Conservation (phyloP, 2,888 invertebrate species). For the Lasioglossum calceatum region DNA sequence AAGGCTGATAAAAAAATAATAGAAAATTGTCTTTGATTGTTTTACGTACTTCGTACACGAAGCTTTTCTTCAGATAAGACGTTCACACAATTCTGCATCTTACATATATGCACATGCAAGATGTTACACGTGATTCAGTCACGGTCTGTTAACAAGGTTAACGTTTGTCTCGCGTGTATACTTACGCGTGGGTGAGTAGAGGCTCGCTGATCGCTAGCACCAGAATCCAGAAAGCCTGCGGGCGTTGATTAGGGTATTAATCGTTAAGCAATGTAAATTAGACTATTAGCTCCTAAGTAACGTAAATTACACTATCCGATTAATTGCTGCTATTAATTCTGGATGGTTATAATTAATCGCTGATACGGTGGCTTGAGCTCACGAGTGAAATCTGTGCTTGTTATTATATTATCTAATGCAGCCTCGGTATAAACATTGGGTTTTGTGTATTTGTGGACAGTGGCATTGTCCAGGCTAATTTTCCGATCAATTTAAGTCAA, state of each 20-base stretch:
- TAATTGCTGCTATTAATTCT: neutral
- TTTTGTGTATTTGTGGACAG: neutral
- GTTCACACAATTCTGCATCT: too few species aligned
- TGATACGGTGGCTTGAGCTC: neutral
- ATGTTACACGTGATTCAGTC: neutral
- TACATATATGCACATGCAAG: neutral
- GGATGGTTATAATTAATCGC: neutral
- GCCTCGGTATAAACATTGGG: neutral
- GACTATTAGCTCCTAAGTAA: neutral
- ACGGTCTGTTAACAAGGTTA: neutral
- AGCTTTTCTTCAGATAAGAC: neutral
- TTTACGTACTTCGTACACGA: neutral
- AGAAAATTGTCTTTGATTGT: neutral
- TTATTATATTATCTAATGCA: neutral
- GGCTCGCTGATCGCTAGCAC: slow-evolving; percentile 74
- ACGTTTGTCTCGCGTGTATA: slow-evolving; percentile 34
- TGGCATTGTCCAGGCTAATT: neutral
- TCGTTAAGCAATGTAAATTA: neutral
- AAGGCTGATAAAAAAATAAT: neutral
- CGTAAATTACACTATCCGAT: neutral
- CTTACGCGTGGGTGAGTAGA: slow-evolving; percentile 73
- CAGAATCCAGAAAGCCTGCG: slow-evolving; percentile 69
- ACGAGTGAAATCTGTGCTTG: neutral
- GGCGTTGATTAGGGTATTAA: slow-evolving; percentile 38
- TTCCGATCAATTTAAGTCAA: neutral